These are phyloP conservation scores for Fistularia tabacaria DNA, from an alignment of 2,797 vertebrate species.

Conservation along the genomic window DNA sequence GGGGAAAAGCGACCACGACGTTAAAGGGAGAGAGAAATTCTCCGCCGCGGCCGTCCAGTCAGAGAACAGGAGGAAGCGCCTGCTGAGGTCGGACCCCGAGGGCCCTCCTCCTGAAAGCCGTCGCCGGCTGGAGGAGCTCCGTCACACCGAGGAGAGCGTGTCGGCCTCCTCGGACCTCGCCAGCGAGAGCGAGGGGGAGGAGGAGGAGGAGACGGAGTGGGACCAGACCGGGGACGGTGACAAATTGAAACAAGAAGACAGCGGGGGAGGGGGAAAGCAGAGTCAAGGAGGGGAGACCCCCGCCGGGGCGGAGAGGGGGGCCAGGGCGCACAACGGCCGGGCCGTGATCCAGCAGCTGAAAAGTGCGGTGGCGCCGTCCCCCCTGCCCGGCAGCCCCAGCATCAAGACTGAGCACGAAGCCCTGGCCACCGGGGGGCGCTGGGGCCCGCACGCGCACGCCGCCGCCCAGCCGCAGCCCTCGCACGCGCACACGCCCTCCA, in stretches of 20 bases:
- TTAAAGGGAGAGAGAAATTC: constrained; percentile 71
- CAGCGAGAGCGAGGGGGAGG: constrained; percentile 75
- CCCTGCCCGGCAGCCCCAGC: constrained; percentile 62
- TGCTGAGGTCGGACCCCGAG: constrained; percentile 63
- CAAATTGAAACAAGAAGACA: constrained; percentile 62
- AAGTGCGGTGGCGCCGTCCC: constrained; percentile 60
- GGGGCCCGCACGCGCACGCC: constrained; percentile 61
- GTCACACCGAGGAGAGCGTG: constrained; percentile 68
- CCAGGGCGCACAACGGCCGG: constrained; percentile 70
- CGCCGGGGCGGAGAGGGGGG: constrained; percentile 42
- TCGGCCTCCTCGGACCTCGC: constrained; percentile 73
- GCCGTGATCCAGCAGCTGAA: constrained; percentile 83
- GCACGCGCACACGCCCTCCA: constrained; percentile 64
- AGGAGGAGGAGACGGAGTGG: constrained; percentile 66
- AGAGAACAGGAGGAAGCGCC: constrained; percentile 75
- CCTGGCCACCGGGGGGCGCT: constrained; percentile 58
- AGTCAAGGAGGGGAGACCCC: constrained; percentile 38
- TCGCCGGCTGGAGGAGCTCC: constrained; percentile 68
- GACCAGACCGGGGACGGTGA: constrained; percentile 58
- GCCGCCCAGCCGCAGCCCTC: constrained; percentile 55
- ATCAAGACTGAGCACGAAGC: constrained; percentile 80
- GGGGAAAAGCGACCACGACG: constrained; percentile 64
- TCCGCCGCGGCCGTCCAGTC: constrained; percentile 41
- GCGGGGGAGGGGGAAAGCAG: constrained; percentile 49
- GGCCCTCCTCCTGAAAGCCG: constrained; percentile 67